Evolutionary conservation across 2,888 invertebrate genomes (phyloP).

Genomic region (Didymodactylos carnosus): DNA sequence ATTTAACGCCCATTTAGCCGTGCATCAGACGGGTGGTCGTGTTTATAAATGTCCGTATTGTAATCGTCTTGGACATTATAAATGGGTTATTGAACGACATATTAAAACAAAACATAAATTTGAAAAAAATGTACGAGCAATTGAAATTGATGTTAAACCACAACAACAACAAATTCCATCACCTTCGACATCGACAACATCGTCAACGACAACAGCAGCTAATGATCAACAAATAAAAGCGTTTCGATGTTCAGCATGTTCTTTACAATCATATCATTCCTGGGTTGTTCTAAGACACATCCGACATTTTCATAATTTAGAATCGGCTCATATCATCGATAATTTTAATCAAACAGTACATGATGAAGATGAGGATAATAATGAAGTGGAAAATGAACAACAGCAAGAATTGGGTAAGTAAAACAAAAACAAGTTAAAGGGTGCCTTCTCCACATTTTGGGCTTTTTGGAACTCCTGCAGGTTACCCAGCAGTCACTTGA

Average conservation of each 20-base stretch:
- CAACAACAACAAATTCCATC: not conserved
- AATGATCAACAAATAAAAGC: too few species aligned
- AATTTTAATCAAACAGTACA: not conserved
- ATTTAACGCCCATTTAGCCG: too few species aligned
- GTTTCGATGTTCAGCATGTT: constrained; percentile 7
- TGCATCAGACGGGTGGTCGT: too few species aligned
- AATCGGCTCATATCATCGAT: not conserved
- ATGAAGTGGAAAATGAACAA: too few species aligned
- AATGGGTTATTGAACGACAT: not conserved
- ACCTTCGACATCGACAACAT: too few species aligned
- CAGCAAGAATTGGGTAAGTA: too few species aligned
- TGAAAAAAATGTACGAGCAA: not conserved
- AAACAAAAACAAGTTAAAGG: too few species aligned
- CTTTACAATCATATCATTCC: constrained; percentile 3
- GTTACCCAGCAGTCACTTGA: too few species aligned
- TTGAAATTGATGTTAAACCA: not conserved
- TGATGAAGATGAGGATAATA: too few species aligned
- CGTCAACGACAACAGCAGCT: too few species aligned
- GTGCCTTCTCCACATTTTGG: too few species aligned
- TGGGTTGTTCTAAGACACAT: constrained; percentile 11
- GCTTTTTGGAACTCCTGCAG: too few species aligned
- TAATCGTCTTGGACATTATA: not conserved
- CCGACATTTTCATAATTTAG: not conserved
- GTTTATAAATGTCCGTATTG: not conserved
- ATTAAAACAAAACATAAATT: not conserved